Percentiles rank a stretch among this genome's conserved stretches.
Conservation (phyloP, 2,888 invertebrate species). For the Diloba caeruleocephala region DNA sequence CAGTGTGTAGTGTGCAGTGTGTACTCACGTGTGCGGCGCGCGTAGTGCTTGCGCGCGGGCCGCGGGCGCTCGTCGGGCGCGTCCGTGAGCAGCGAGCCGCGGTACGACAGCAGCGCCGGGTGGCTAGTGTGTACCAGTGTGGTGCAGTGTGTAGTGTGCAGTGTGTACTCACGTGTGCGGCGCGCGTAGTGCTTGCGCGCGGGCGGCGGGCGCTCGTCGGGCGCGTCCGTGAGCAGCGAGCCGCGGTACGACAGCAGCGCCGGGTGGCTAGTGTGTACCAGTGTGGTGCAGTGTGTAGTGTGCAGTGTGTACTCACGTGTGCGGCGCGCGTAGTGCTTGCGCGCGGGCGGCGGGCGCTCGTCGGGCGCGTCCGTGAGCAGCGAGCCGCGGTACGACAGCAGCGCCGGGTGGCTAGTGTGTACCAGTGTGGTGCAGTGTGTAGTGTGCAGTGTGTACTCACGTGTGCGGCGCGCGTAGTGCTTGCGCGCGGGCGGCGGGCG, state of each 20-base stretch:
- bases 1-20: no score
- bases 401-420: no score
- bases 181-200: conserved; percentile 1
- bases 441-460: no score
- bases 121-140: no score
- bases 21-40: background rate
- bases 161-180: no score
- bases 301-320: conserved; percentile 49
- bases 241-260: background rate
- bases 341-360: conserved; percentile 90
- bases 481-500: conserved; percentile 94
- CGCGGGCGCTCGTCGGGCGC: conserved; percentile 90
- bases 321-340: conserved; percentile 90
- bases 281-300: no score
- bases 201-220: conserved; percentile 1
- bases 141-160: no score
- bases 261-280: no score
- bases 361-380: conserved; percentile 94
- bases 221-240: conserved; percentile 1
- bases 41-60: conserved; percentile 84
- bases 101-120: no score
- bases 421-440: no score
- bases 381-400: conserved; percentile 93
- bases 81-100: conserved; percentile 95
- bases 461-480: conserved; percentile 95